Evolutionary conservation across 2,888 invertebrate genomes (phyloP).

Genomic region (Polymixis flavicincta): DNA sequence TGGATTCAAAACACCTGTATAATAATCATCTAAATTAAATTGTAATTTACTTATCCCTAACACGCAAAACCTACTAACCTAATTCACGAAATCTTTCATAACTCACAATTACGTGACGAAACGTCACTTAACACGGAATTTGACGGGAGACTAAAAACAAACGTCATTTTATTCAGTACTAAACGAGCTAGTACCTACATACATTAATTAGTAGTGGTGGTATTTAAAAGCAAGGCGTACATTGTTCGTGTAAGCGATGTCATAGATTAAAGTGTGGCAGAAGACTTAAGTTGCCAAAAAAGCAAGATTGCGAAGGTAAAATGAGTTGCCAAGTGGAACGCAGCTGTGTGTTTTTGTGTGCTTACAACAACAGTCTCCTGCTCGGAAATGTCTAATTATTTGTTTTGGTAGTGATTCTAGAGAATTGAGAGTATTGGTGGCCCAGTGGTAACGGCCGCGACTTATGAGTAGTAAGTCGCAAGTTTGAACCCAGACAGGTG

Average conservation of each 20-base stretch:
- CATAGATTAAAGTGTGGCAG: conserved; percentile 27
- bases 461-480: no score
- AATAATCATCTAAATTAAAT: conserved; percentile 16
- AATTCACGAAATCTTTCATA: conserved; percentile 31
- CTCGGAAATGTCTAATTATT: no score
- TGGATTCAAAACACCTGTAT: conserved; percentile 20
- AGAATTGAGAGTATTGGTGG: no score
- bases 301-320: background rate
- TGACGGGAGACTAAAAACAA: conserved; percentile 22
- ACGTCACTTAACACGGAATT: conserved; percentile 21
- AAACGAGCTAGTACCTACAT: conserved; percentile 17
- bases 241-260: conserved; percentile 61
- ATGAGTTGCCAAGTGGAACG: background rate
- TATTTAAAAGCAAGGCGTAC: conserved; percentile 50
- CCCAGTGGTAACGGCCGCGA: no score
- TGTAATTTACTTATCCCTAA: conserved; percentile 13
- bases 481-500: no score
- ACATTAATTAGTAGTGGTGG: conserved; percentile 44
- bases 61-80: conserved; percentile 28
- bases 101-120: conserved; percentile 31
- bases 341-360: background rate
- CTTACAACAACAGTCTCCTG: background rate
- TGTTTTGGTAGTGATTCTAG: no score
- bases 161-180: conserved; percentile 36
- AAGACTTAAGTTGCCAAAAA: background rate